phyloP scores from a whole-genome alignment of 2,888 invertebrate species.

The Mactromeris polynyma region DNA sequence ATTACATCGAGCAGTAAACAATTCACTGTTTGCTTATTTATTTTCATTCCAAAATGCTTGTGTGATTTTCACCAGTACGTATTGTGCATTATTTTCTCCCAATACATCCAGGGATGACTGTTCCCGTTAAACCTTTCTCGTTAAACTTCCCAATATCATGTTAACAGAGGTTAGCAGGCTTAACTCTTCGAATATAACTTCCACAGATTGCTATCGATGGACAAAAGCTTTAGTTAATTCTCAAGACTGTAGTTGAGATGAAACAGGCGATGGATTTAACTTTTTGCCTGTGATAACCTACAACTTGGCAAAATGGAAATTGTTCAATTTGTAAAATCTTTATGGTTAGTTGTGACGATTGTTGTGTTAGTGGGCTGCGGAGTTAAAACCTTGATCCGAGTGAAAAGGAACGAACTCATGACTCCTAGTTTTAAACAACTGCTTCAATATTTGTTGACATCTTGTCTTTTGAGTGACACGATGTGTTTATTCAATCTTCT shows the following conservation, averaged over 20 bases:
- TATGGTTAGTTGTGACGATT: not conserved
- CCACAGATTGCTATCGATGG: not conserved
- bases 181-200: not conserved
- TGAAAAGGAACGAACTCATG: not conserved
- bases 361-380: not conserved
- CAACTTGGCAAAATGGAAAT: not conserved
- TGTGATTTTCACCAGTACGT: not conserved
- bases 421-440: slow-evolving; percentile 14
- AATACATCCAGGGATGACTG: not conserved
- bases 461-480: not conserved
- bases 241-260: not conserved
- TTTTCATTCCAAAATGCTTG: not conserved
- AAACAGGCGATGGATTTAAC: not conserved
- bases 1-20: not conserved
- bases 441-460: slow-evolving; percentile 1
- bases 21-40: not conserved
- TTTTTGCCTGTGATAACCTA: no score
- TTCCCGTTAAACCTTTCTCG: not conserved
- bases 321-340: not conserved
- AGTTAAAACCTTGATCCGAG: not conserved
- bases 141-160: not conserved
- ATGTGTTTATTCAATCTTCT: slow-evolving; percentile 13
- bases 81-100: not conserved
- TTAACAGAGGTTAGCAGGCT: not conserved
- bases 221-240: not conserved